Base-by-base conservation (phyloP, 2,797 vertebrate species). In the Leucoraja ocellata region DNA sequence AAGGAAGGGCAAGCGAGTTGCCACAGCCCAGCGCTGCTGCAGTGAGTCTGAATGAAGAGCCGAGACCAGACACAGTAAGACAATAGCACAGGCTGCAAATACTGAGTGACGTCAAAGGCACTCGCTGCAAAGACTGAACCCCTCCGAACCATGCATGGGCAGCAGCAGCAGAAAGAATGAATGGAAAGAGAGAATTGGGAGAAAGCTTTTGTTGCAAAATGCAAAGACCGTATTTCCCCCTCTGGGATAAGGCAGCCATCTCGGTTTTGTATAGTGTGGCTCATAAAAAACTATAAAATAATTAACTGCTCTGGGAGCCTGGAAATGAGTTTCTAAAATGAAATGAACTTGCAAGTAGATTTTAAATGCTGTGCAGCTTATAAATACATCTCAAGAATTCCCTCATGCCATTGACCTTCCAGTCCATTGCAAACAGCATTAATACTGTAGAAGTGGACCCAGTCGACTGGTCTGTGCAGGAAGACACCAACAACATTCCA, bases 51-150 rank as follows among this genome's bases (percentile, higher is more conserved):
- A 91, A 94, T 94, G 97, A 96, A 96, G 96, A 95, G 94, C 95
- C 95, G 96, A 94, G 95, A 96, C 58, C 95, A 96, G 96, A 96
- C 93, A 95, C 97, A 94, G 95, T 96, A 96, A 98, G 97, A 98
- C 98, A 98, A 98, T 98, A 97, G 97, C 97, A 95, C 96, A 94
- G 96, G 97, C 96, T 95, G 97, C 97, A 97, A 96, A 97, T 96
- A 96, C 95, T 94, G 95, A 95, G 96, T 98, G 98, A 98, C 97
- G 98, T 98, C 97, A 98, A 92, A 95, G 96, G 96, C 94, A 96
- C 90, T 92, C 39, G 76, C 97, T 95, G 96, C 96, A 96, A 96
- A 96, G 96, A 96, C 96, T 73, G 95, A 96, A 96, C 95, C 96
- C 71, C 96, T 95, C 96, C 96, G 96, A 95, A 95, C 96, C 96